These are phyloP conservation scores for Antechinus flavipes DNA, from an alignment of 2,113 vertebrate genomes.

Conservation along the genomic window DNA sequence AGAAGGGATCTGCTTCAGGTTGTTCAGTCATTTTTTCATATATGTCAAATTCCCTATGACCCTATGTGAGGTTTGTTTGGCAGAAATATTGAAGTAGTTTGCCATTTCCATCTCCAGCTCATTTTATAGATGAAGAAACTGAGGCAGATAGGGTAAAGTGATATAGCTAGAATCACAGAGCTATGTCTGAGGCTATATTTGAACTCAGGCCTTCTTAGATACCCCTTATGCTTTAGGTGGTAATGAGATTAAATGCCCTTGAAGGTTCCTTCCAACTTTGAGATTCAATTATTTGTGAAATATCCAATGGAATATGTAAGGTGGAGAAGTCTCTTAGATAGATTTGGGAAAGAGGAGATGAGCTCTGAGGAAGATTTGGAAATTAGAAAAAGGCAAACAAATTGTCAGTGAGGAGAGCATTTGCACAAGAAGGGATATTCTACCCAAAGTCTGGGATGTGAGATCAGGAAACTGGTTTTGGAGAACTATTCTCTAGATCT, in stretches of 20 bases:
- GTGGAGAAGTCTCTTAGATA: not conserved
- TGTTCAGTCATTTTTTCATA: no score
- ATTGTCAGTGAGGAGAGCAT: not conserved
- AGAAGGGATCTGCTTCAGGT: no score
- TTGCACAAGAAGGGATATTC: not conserved
- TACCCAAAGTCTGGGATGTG: not conserved
- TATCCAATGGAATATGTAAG: not conserved
- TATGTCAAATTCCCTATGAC: no score
- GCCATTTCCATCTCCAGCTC: no score
- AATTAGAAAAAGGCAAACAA: not conserved
- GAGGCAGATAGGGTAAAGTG: no score
- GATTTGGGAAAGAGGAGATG: not conserved
- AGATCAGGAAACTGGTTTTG: not conserved
- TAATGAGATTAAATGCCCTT: not conserved
- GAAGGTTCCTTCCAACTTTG: not conserved
- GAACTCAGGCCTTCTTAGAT: no score
- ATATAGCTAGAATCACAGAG: no score
- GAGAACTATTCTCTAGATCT: not conserved
- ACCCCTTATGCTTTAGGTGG: not conserved
- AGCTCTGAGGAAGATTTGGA: not conserved
- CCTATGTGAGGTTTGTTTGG: no score
- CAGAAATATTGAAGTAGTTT: no score
- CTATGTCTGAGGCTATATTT: no score
- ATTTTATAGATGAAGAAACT: no score
- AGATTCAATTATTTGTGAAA: not conserved